Conservation (phyloP, 37 sponge, comb jelly and placozoan species). For the Halisarca cf. caerulea region DNA sequence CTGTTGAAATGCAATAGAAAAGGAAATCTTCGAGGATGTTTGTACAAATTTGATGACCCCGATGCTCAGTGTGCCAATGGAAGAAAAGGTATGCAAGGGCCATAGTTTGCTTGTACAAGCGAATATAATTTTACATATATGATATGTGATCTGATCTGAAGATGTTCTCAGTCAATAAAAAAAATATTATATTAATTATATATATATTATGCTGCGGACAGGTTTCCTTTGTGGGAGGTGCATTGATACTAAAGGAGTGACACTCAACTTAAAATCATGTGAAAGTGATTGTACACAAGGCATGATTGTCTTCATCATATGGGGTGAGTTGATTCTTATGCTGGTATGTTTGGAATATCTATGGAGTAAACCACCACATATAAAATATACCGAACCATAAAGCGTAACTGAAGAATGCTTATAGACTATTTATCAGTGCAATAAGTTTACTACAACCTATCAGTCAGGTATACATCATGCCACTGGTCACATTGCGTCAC, state of each 20-base stretch:
- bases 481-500: too few relatives aligned
- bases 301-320: slow-evolving; percentile 45
- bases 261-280: slow-evolving; percentile 61
- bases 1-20: slow-evolving; percentile 40
- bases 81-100: slow-evolving; percentile 69
- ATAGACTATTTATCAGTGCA: too few relatives aligned
- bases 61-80: slow-evolving; percentile 49
- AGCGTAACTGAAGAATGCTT: slow-evolving; percentile 22
- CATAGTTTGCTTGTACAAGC: neutral
- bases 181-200: neutral
- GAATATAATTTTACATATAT: neutral
- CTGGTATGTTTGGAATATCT: too few relatives aligned
- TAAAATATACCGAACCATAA: too few relatives aligned
- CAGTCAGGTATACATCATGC: too few relatives aligned
- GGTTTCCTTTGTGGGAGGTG: slow-evolving; percentile 66
- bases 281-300: slow-evolving; percentile 28
- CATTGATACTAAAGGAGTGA: slow-evolving; percentile 29
- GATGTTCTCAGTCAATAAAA: neutral
- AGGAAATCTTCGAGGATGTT: slow-evolving; percentile 66
- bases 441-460: too few relatives aligned
- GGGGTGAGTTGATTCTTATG: too few relatives aligned
- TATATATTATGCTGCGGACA: too few relatives aligned
- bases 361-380: too few relatives aligned
- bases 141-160: neutral
- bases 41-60: slow-evolving; percentile 66